phyloP scores from a whole-genome alignment of 2,113 vertebrate genomes.

The Chiloscyllium plagiosum region DNA sequence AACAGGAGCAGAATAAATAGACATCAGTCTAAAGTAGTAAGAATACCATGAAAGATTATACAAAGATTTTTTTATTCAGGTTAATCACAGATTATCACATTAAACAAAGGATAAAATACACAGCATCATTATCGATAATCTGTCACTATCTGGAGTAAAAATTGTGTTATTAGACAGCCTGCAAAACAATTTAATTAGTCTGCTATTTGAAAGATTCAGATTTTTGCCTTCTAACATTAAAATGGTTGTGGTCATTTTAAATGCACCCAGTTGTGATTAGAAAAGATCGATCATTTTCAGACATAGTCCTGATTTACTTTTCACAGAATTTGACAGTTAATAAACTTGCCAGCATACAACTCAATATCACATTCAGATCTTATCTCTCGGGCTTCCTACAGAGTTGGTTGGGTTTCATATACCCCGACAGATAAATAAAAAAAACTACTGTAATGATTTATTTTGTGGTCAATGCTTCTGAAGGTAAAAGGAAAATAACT shows the following conservation, averaged over 20 bases:
- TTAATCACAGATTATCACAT: neutral
- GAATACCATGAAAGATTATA: neutral
- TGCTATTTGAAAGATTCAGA: neutral
- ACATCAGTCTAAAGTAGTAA: neutral
- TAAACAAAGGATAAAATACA: neutral
- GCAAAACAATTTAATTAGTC: slow-evolving; percentile 2
- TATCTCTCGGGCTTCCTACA: neutral
- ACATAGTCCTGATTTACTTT: neutral
- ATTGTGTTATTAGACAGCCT: neutral
- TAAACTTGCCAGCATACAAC: neutral
- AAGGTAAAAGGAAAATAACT: neutral
- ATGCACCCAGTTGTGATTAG: neutral
- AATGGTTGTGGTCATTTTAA: neutral
- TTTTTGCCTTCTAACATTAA: neutral
- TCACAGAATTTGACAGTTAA: neutral
- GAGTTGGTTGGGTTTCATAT: neutral
- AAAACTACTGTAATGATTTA: neutral
- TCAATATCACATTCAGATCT: neutral
- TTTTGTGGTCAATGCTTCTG: neutral
- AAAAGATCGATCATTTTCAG: neutral
- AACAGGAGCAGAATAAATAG: neutral
- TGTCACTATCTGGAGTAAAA: neutral
- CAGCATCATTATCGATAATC: neutral
- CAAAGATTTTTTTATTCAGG: neutral
- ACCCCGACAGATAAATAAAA: neutral